These are phyloP conservation scores for Ageneiosus marmoratus DNA, from an alignment of 2,113 vertebrate species.

Conservation along the genomic window DNA sequence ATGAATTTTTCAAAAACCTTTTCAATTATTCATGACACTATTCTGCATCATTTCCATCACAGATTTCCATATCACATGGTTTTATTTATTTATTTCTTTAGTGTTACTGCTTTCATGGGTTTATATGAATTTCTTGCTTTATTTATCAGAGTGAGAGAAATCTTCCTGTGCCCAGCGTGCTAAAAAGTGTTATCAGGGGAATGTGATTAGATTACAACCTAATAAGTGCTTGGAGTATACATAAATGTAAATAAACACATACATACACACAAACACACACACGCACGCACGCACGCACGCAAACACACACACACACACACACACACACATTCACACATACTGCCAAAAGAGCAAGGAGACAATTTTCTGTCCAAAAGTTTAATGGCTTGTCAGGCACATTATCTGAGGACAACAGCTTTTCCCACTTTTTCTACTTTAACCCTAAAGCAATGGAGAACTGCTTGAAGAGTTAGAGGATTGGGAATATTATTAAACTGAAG, in stretches of 20 bases:
- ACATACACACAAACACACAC: conserved; percentile 1
- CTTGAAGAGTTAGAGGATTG: conserved; percentile 20
- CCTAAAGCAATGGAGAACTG: conserved; percentile 31
- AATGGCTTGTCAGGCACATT: background rate
- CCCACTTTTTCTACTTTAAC: background rate
- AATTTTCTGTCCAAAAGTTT: background rate
- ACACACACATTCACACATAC: background rate
- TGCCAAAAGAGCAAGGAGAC: background rate
- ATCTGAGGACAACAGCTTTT: conserved; percentile 13
- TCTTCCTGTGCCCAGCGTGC: conserved; percentile 66
- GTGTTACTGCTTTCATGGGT: conserved; percentile 73
- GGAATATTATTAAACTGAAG: conserved; percentile 48
- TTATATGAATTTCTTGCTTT: conserved; percentile 85
- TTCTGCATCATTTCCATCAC: conserved; percentile 79
- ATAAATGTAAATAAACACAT: too few relatives aligned
- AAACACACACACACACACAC: conserved; percentile 36
- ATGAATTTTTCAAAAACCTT: conserved; percentile 89
- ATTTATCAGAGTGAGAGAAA: conserved; percentile 83
- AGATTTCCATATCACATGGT: conserved; percentile 56
- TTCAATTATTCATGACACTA: conserved; percentile 92
- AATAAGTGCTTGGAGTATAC: conserved; percentile 8
- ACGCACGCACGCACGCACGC: conserved; percentile 9
- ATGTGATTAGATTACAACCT: conserved; percentile 58
- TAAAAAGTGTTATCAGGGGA: conserved; percentile 46
- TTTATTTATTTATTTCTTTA: conserved; percentile 33